Base-by-base conservation (phyloP, 2,797 vertebrate species). In the Picus viridis region DNA sequence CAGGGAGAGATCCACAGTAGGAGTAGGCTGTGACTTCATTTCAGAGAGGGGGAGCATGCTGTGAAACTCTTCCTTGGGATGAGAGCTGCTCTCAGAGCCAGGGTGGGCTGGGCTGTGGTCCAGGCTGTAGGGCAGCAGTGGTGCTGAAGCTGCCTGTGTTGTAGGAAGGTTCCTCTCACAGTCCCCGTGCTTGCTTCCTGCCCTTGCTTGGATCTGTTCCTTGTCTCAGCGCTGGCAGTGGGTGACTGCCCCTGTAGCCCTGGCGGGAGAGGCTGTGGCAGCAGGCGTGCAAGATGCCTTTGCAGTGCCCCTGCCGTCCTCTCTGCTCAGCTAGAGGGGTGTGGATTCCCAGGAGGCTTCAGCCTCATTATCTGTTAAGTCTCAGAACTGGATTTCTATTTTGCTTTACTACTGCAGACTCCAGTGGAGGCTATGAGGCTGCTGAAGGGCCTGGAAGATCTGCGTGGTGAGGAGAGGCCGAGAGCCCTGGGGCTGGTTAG, bases 81-180 rank as follows among this genome's bases (percentile, higher is more conserved):
- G 9, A 41, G 47, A 53, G 45, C 41, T 72, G 14, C 19, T 76
- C 0, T 2, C 58, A 34, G 24, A 41, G 26, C 36, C 49, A 0
- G 0, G 11, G 4, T 9, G 18, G 29, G 61, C 57, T 62, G 68
- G 27, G 27, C 4, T 56, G 45, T 13, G 18, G 22, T 93, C 32
- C 20, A 27, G 23, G 22, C 20, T 1, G 2, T 36, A 16, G 34
- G 67, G 49, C 22, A 29, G n/a, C n/a, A 29, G n/a, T 1, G 1
- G 7, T 26, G 23, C 4, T 54, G 71, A 45, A 76, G 47, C 29
- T 47, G 4, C 45, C 26, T n/a, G 36, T 1, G 1, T 45, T 24
- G n/a, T 29, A 4, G 10, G 32, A 39, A 53, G 54, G 9, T 53
- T 32, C 79, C 58, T 68, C 18, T 59, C 17, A 26, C 56, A 27